Percentiles rank a stretch among this genome's conserved stretches.
Evolutionary conservation across 2,797 vertebrate genomes (phyloP).

Genomic region (Hipposideros larvatus): DNA sequence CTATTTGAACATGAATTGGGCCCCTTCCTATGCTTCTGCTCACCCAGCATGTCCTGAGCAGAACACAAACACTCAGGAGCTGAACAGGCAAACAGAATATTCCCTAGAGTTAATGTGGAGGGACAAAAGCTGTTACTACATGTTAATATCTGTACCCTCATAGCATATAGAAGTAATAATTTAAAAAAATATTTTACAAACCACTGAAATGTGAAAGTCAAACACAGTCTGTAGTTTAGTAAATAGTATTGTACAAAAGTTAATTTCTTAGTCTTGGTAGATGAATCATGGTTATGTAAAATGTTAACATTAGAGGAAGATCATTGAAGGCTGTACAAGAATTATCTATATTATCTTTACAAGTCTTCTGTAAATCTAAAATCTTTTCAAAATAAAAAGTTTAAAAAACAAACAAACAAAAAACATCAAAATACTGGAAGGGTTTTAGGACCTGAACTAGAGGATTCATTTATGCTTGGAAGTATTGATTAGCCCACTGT

Average conservation of each 20-base stretch:
- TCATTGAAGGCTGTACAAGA: neutral
- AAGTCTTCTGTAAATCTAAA: neutral
- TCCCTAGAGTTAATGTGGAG: neutral
- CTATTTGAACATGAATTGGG: neutral
- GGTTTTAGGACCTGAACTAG: neutral
- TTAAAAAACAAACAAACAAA: neutral
- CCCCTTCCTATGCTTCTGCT: neutral
- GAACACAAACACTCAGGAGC: neutral
- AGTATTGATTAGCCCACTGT: neutral
- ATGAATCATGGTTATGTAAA: neutral
- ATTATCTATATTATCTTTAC: neutral
- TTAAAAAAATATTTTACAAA: neutral
- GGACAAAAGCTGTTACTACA: neutral
- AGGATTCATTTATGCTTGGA: neutral
- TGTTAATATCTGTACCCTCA: neutral
- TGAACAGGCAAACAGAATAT: neutral
- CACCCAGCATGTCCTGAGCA: neutral
- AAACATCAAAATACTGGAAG: neutral
- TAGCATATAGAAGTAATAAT: neutral
- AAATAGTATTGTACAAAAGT: neutral
- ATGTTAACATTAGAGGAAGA: neutral
- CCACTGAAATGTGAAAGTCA: neutral
- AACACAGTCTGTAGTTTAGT: neutral
- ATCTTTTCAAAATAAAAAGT: neutral
- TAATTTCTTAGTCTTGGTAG: neutral